A percentile compares a stretch with the other conserved stretches of the same genome.
Conservation (phyloP, 2,888 invertebrate species). For the Digitonthophagus gazella region DNA sequence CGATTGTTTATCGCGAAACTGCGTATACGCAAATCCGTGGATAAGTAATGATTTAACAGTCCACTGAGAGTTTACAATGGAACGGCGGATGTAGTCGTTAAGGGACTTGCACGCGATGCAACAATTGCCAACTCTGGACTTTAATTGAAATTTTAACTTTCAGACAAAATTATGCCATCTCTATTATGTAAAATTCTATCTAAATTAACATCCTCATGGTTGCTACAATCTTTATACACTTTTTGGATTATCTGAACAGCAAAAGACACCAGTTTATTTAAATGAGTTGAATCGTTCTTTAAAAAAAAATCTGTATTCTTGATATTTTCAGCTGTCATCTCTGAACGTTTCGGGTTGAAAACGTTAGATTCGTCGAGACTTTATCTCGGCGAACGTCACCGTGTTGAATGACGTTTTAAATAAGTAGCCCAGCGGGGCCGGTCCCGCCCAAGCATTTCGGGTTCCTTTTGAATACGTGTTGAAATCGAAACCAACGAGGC, state of each 20-base stretch:
- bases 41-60: constrained; percentile 20
- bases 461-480: constrained; percentile 4
- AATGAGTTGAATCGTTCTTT: neutral
- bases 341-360: neutral
- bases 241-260: too few relatives aligned
- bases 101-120: neutral
- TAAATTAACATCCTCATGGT: too few relatives aligned
- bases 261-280: neutral
- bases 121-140: neutral
- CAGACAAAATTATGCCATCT: too few relatives aligned
- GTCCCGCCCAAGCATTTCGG: constrained; percentile 9
- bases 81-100: neutral
- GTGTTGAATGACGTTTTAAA: constrained; percentile 14
- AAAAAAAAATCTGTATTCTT: neutral
- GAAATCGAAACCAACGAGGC: constrained; percentile 9
- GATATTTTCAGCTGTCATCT: neutral
- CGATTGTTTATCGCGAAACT: constrained; percentile 14
- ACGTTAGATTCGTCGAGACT: constrained; percentile 15
- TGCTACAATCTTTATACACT: too few relatives aligned
- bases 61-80: constrained; percentile 21
- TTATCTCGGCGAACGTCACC: constrained; percentile 10
- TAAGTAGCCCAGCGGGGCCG: constrained; percentile 12
- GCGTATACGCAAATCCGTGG: neutral
- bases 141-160: neutral
- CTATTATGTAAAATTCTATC: too few relatives aligned